Conservation (phyloP, 2,888 invertebrate species). For the Hyppa rectilinea region DNA sequence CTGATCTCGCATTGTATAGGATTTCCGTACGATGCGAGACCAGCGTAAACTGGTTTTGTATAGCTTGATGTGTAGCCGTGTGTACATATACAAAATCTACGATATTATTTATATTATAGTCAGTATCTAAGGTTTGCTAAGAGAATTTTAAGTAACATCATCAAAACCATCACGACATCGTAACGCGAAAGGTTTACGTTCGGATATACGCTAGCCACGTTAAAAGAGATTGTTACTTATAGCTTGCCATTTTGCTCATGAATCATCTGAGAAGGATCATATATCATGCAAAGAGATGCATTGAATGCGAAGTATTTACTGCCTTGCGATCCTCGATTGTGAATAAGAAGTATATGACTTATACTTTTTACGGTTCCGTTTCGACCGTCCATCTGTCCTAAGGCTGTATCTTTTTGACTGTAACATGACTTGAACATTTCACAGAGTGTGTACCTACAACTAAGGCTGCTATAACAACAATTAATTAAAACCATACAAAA, state of each 20-base stretch:
- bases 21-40: too few relatives aligned
- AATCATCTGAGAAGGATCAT: conserved; percentile 43
- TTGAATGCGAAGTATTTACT: conserved; percentile 50
- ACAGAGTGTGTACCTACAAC: too few relatives aligned
- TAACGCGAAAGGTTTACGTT: conserved; percentile 21
- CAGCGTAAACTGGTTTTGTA: too few relatives aligned
- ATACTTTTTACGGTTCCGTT: too few relatives aligned
- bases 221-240: conserved; percentile 42
- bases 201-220: conserved; percentile 35
- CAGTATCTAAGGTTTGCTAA: background rate
- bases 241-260: conserved; percentile 51
- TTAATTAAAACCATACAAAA: too few relatives aligned
- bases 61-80: too few relatives aligned
- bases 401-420: too few relatives aligned
- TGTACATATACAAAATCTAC: background rate
- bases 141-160: conserved; percentile 21
- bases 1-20: too few relatives aligned
- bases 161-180: conserved; percentile 14
- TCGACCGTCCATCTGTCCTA: too few relatives aligned
- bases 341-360: conserved; percentile 23
- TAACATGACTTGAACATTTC: too few relatives aligned
- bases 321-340: conserved; percentile 22
- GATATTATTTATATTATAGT: background rate
- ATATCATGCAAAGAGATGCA: conserved; percentile 43
- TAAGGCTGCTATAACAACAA: too few relatives aligned